Percentiles rank a stretch among this genome's conserved stretches.
phyloP scores from a whole-genome alignment of 2,113 vertebrate genomes.

The Carettochelys insculpta region DNA sequence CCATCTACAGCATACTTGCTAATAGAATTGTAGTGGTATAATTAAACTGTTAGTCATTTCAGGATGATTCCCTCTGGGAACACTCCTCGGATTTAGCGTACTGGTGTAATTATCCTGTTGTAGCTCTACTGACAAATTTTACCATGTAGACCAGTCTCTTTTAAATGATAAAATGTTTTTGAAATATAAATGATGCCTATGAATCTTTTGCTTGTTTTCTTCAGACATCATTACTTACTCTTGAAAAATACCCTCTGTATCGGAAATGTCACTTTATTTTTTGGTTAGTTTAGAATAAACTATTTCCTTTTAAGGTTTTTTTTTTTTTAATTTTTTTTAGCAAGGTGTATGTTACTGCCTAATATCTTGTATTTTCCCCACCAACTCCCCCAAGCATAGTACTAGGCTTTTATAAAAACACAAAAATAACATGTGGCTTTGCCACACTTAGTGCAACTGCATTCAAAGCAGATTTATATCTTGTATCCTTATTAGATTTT shows the following conservation, averaged over 20 bases:
- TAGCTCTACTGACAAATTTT: not conserved
- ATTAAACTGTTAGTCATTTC: not conserved
- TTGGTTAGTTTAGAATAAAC: conserved; percentile 40
- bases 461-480: not conserved
- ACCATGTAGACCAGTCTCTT: not conserved
- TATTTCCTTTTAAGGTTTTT: conserved; percentile 10
- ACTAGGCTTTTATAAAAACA: not conserved
- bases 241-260: not conserved
- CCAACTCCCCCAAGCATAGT: conserved; percentile 52
- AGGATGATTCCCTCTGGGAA: not conserved
- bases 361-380: not conserved
- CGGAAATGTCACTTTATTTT: conserved; percentile 15
- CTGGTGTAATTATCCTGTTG: not conserved
- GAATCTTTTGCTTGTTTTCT: not conserved
- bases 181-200: not conserved
- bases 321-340: not conserved
- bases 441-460: conserved; percentile 20
- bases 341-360: not conserved
- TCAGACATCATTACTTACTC: not conserved
- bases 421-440: conserved; percentile 29
- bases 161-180: conserved; percentile 15
- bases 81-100: conserved; percentile 6
- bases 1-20: not conserved
- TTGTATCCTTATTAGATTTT: not conserved
- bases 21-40: not conserved